A percentile compares a stretch with the other conserved stretches of the same genome.
Conservation (phyloP, 2,888 invertebrate genomes). For the Ormyrus nitidulus region DNA sequence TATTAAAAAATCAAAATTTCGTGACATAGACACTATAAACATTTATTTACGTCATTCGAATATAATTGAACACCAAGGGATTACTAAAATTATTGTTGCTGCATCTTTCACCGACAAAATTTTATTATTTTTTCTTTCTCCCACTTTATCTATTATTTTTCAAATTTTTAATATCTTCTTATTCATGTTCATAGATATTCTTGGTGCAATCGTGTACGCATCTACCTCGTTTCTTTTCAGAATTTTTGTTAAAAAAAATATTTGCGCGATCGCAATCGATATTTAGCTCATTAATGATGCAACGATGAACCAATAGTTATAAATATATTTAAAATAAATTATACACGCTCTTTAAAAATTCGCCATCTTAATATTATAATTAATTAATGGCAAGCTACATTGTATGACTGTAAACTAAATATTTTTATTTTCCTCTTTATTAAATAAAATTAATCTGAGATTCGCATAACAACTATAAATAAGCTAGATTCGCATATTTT, state of each 20-base stretch:
- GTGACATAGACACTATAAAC: conserved; percentile 70
- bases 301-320: conserved; percentile 23
- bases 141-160: conserved; percentile 18
- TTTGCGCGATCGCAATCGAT: conserved; percentile 1
- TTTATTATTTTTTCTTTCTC: conserved; percentile 13
- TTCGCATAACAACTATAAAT: conserved; percentile 47
- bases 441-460: conserved; percentile 50
- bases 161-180: conserved; percentile 26
- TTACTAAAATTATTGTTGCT: conserved; percentile 69
- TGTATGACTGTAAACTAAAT: conserved; percentile 39
- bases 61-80: conserved; percentile 75
- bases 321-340: conserved; percentile 54
- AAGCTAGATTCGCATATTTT: conserved; percentile 17
- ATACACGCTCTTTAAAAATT: conserved; percentile 30
- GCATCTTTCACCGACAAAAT: conserved; percentile 36
- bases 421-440: conserved; percentile 5
- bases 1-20: conserved; percentile 22
- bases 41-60: conserved; percentile 74
- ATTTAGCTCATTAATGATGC: conserved; percentile 9
- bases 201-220: conserved; percentile 1
- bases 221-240: neutral
- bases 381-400: conserved; percentile 49
- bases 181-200: conserved; percentile 34
- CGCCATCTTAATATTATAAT: conserved; percentile 15
- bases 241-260: conserved; percentile 23